Evolutionary conservation across 2,888 invertebrate genomes (phyloP).

Genomic region (Branchipolynoe longqiensis): DNA sequence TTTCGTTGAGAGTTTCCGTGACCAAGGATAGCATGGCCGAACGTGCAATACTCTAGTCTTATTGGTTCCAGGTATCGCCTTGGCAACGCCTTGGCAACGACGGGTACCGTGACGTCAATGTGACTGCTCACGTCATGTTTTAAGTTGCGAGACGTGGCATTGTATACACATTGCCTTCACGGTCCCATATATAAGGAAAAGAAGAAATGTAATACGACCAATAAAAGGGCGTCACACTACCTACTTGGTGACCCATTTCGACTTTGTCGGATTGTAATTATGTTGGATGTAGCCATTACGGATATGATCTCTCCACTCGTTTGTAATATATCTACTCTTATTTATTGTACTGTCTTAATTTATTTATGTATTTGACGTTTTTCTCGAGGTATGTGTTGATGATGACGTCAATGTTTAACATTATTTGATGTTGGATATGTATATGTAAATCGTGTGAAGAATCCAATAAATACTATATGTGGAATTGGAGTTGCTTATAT

Average conservation of each 20-base stretch:
- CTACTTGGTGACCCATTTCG: no score
- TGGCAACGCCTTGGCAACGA: neutral
- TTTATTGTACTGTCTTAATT: slow-evolving; percentile 52
- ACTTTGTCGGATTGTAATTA: no score
- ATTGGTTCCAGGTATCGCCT: neutral
- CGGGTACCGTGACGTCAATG: neutral
- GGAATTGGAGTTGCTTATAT: no score
- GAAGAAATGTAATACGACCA: no score
- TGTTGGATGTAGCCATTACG: neutral
- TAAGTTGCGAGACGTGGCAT: neutral
- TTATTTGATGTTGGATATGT: slow-evolving; percentile 53
- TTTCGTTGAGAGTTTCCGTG: neutral
- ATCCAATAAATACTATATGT: slow-evolving; percentile 28
- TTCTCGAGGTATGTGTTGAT: slow-evolving; percentile 29
- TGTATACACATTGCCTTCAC: neutral
- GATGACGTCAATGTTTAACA: slow-evolving; percentile 46
- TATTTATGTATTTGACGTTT: slow-evolving; percentile 31
- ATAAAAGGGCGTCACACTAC: neutral
- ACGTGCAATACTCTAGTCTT: neutral
- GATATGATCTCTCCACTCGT: slow-evolving; percentile 5
- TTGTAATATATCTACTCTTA: slow-evolving; percentile 46
- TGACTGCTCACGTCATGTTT: neutral
- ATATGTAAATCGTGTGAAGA: slow-evolving; percentile 53
- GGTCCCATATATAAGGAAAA: neutral
- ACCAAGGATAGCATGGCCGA: neutral